Conservation (phyloP, 2,888 invertebrate species). For the Nemapogon koenigi region DNA sequence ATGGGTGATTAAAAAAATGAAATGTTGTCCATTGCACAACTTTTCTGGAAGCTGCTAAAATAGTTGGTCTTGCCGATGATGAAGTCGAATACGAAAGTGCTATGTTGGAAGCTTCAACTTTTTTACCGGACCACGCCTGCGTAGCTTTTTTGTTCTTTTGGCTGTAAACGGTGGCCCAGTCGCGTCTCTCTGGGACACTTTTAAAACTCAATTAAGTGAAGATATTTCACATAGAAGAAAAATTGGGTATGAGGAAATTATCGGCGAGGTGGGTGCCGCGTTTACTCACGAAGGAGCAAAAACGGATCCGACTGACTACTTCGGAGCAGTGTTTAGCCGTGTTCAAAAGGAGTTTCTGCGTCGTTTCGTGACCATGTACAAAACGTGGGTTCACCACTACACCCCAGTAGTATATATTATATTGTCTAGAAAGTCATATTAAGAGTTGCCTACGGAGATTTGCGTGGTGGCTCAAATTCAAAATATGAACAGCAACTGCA, state of each 20-base stretch:
- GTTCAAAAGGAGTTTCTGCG: no score
- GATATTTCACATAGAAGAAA: constrained; percentile 6
- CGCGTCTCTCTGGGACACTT: constrained; percentile 10
- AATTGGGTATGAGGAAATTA: neutral
- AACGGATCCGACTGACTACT: no score
- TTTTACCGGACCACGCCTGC: constrained; percentile 13
- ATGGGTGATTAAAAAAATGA: no score
- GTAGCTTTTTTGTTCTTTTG: constrained; percentile 12
- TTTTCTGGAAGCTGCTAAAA: constrained; percentile 15
- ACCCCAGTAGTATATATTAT: no score
- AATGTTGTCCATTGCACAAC: no score
- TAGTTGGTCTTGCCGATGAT: constrained; percentile 14
- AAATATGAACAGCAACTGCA: neutral
- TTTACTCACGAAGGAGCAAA: no score
- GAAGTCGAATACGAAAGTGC: constrained; percentile 12
- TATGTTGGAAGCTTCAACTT: constrained; percentile 14
- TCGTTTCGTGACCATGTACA: no score
- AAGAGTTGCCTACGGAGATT: constrained; percentile 1
- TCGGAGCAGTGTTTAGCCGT: no score
- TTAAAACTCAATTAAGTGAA: constrained; percentile 6
- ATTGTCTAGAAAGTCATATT: no score
- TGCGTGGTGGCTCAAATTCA: neutral
- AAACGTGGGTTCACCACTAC: no score
- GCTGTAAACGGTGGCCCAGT: constrained; percentile 12
- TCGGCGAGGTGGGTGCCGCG: neutral